phyloP scores from a whole-genome alignment of 2,888 invertebrate species.

The Allolobophora icterica region DNA sequence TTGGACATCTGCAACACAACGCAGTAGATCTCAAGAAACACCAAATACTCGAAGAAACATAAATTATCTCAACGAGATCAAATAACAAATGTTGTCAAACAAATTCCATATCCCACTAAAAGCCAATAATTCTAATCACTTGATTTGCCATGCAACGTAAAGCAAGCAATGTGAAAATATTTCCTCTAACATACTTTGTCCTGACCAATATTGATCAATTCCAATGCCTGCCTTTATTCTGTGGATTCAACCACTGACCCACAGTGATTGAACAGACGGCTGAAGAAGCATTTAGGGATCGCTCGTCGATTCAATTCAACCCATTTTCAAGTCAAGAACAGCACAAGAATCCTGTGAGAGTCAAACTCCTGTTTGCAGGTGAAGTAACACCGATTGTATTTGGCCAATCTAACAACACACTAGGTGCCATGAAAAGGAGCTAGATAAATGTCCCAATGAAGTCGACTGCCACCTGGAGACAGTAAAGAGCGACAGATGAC shows the following conservation, averaged over 20 bases:
- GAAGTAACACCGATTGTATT: not conserved
- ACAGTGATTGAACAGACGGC: too few relatives aligned
- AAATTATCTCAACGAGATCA: too few relatives aligned
- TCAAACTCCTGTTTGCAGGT: not conserved
- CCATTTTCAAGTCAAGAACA: too few relatives aligned
- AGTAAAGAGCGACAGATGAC: not conserved
- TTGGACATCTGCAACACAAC: slow-evolving; percentile 55
- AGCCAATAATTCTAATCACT: not conserved
- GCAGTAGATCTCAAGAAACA: not conserved
- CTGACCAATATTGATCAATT: too few relatives aligned
- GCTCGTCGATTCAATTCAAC: too few relatives aligned
- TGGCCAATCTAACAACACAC: not conserved
- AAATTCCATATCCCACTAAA: not conserved
- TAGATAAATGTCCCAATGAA: not conserved
- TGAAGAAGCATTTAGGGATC: too few relatives aligned
- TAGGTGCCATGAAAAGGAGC: too few relatives aligned
- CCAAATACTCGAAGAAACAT: too few relatives aligned
- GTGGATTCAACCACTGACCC: not conserved
- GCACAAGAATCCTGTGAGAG: too few relatives aligned
- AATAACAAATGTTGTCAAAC: not conserved
- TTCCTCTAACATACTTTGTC: too few relatives aligned
- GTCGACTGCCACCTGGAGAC: not conserved
- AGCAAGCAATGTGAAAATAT: not conserved
- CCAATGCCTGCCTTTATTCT: too few relatives aligned
- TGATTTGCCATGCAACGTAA: not conserved